Base-by-base conservation (phyloP, 2,888 invertebrate species). In the Sinhomidia bicolor region DNA sequence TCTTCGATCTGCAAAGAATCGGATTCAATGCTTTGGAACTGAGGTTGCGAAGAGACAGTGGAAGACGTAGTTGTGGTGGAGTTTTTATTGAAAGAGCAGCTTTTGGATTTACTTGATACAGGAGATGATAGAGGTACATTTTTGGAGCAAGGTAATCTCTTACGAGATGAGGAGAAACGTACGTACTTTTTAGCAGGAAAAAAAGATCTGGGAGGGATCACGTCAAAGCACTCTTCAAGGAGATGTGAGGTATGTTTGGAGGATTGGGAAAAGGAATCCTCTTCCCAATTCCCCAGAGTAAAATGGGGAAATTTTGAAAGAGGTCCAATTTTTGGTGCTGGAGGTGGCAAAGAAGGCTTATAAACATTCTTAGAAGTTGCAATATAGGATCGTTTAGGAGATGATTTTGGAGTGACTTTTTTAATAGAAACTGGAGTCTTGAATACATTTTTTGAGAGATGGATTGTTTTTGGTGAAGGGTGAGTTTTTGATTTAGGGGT, bases 251-350 rank as follows among this genome's bases (percentile, higher is more conserved):
- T n/a, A 20, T 57, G 20, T 5, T 17, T 3, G 1, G 44, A 65
- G 5, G 65, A 65, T 65, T 29, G 71, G n/a, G 71, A 71, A 44
- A 7, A 41, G 20, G 71, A 41, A 71, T 71, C 71, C 4, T 65
- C n/a, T 14, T 26, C 26, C 32, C 32, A 65, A 36, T 32, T 65
- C 32, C 14, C 32, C 9, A n/a, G 32, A 36, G 65, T 29, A n/a
- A n/a, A 65, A n/a, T 12, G 5, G 2, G 65, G 65, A 17, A 32
- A 65, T 65, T 65, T 29, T 65, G 36, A 65, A 32, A n/a, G 14
- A 41, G 23, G 71, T 41, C 9, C 71, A 71, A 41, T 71, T 41
- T n/a, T 44, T 44, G 71, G 41, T 71, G n/a, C n/a, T n/a, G n/a
- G n/a, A n/a, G 41, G 44, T 14, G 36, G 20, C 20, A 20, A 20